A percentile compares a stretch with the other conserved stretches of the same genome.
These are phyloP conservation scores for Rousettus leschenaultii DNA, from an alignment of 2,113 vertebrate species.

Conservation along the genomic window DNA sequence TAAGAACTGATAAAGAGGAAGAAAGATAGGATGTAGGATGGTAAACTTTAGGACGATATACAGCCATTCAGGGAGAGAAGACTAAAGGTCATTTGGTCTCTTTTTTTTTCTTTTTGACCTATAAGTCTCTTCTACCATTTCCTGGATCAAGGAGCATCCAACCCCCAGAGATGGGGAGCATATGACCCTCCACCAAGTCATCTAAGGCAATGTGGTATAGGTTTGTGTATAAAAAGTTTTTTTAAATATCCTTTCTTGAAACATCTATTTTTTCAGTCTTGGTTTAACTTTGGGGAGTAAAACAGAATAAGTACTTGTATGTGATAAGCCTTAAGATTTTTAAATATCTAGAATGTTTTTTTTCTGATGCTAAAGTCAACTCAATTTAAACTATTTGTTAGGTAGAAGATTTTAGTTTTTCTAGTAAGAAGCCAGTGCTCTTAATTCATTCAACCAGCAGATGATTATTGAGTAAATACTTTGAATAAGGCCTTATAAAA, in stretches of 20 bases:
- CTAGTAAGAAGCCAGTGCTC: neutral
- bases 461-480: neutral
- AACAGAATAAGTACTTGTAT: neutral
- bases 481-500: neutral
- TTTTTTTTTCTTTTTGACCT: neutral
- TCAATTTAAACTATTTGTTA: neutral
- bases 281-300: neutral
- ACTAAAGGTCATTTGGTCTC: neutral
- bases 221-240: neutral
- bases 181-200: neutral
- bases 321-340: neutral
- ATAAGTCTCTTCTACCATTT: neutral
- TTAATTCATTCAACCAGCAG: neutral
- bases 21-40: neutral
- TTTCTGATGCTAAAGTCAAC: neutral
- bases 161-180: neutral
- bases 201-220: neutral
- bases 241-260: neutral
- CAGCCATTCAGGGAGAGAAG: neutral
- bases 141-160: neutral
- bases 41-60: neutral
- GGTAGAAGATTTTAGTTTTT: slow-evolving; percentile 31
- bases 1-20: slow-evolving; percentile 11
- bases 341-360: neutral
- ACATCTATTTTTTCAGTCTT: neutral